Conservation (phyloP, 2,113 vertebrate species). For the Martes martes region DNA sequence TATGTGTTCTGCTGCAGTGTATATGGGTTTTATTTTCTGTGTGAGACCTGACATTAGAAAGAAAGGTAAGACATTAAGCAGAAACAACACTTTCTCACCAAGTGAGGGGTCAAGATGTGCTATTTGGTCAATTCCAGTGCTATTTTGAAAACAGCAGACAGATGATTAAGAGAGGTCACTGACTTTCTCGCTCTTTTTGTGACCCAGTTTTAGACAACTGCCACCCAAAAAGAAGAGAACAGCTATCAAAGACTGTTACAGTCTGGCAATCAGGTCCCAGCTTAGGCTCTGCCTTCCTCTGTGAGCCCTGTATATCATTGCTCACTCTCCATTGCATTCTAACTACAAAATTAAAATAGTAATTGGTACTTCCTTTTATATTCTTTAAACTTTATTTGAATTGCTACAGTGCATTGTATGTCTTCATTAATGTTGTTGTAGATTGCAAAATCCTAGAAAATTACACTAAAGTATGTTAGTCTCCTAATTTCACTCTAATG, state of each 20-base stretch:
- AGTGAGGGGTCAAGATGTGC: not conserved
- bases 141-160: not conserved
- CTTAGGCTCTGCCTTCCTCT: not conserved
- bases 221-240: not conserved
- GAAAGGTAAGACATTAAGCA: not conserved
- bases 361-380: not conserved
- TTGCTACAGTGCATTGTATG: not conserved
- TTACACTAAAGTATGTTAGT: not conserved
- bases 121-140: not conserved
- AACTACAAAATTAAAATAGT: not conserved
- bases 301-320: fast-evolving
- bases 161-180: not conserved
- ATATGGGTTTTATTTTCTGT: not conserved
- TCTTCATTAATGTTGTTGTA: not conserved
- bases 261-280: not conserved
- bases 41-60: not conserved
- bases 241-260: not conserved
- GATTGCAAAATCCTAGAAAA: not conserved
- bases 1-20: not conserved
- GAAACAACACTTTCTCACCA: not conserved
- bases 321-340: not conserved
- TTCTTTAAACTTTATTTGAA: not conserved
- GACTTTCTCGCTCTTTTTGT: not conserved
- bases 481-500: not conserved
- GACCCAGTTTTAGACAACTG: not conserved